phyloP scores from a whole-genome alignment of 2,113 vertebrate genomes.

The Megatriorchis doriae region DNA sequence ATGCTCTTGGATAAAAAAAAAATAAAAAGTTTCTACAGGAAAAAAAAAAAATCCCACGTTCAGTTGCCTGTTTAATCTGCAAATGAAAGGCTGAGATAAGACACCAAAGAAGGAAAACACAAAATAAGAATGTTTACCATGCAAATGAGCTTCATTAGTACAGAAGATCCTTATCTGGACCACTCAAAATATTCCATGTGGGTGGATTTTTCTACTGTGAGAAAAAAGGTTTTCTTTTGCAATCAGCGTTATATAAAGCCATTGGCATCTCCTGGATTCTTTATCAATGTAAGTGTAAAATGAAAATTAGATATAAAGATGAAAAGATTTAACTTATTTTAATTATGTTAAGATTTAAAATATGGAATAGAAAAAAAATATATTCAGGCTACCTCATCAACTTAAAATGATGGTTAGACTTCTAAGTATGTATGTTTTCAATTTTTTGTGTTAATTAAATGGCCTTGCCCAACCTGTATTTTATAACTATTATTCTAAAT shows the following conservation, averaged over 20 bases:
- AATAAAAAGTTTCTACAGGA: background rate
- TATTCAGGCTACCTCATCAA: background rate
- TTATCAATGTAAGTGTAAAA: background rate
- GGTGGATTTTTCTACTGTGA: background rate
- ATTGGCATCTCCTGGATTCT: background rate
- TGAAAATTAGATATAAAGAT: background rate
- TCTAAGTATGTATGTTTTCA: background rate
- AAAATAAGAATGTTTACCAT: slow-evolving; percentile 14
- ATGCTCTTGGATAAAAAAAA: background rate
- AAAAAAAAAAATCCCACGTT: background rate
- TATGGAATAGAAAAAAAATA: background rate
- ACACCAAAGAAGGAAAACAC: background rate
- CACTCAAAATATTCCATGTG: background rate
- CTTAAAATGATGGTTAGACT: background rate
- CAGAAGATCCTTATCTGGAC: background rate
- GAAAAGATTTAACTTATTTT: background rate
- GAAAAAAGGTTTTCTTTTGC: background rate
- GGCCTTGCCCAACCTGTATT: background rate
- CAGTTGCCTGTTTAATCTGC: background rate
- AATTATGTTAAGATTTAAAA: background rate
- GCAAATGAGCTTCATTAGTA: slow-evolving; percentile 31
- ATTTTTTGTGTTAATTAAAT: slow-evolving; percentile 19
- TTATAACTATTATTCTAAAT: slow-evolving; percentile 3
- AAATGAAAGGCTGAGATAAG: slow-evolving; percentile 22
- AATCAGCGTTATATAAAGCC: background rate